Evolutionary conservation across 2,888 invertebrate species (phyloP), one percentile per base, ranked within the genome.

Genomic region (Torymus texanus): DNA sequence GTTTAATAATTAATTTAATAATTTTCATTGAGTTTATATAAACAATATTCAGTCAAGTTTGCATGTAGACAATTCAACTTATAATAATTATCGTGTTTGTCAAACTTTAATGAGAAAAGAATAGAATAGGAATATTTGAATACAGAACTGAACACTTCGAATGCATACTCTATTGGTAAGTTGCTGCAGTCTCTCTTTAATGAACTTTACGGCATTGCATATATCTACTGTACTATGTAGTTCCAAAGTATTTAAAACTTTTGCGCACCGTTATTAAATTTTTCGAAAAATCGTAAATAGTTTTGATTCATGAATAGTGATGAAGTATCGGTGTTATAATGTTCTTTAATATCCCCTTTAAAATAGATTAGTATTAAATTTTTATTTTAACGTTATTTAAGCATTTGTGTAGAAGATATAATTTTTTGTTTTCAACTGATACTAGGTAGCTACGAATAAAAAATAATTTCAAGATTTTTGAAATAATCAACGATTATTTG

Each of bases 231-330:
- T 53, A 8, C 41, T 41, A 41, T 5, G 41, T 41, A 41, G 41
- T 72, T 65, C 14, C 18, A 50, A 58, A 66, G 65, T 74, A 59
- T 56, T 56, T 55, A 21, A 66, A 74, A 74, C 21, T 74, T 74
- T 50, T 56, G 41, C 51, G 18, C 41, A 24, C 21, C 11, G 18
- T 74, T 74, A 74, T 74, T 66, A 66, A 74, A 74, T 59, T 74
- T 66, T 24, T 62, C 72, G 18, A 59, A 61, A 53, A 41, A 41
- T 41, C 59, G 53, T 59, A 71, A 71, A 71, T 51, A 61, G 61
- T 59, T 29, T 41, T 41, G 41, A 41, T 41, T 41, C 41, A 41
- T 41, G 51, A 66, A 68, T 56, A 68, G 29, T 41, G 16, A 16
- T 24, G 16, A 67, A 67, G 24, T 56, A 12, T 63, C 41, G 41